phyloP scores from a whole-genome alignment of 2,888 invertebrate species.

The Mycalesis mineus region DNA sequence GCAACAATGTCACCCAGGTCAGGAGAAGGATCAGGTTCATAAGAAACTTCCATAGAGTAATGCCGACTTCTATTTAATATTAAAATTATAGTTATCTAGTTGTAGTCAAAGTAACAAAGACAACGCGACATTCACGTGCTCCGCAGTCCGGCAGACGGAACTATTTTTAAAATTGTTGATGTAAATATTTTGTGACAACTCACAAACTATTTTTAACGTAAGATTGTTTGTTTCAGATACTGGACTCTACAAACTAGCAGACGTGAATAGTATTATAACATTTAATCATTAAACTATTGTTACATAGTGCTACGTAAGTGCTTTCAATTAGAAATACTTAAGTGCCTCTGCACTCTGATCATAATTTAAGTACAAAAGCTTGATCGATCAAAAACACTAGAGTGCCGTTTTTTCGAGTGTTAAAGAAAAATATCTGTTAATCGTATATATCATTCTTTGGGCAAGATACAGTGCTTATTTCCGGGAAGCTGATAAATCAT shows the following conservation, averaged over 20 bases:
- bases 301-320: conserved; percentile 36
- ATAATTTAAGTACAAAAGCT: conserved; percentile 25
- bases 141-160: background rate
- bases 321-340: conserved; percentile 33
- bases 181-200: conserved; percentile 6
- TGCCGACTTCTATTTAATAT: no score
- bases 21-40: no score
- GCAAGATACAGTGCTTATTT: conserved; percentile 33
- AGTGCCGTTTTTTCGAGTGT: conserved; percentile 17
- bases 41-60: no score
- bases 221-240: conserved; percentile 29
- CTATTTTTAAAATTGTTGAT: background rate
- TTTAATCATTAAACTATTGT: conserved; percentile 14
- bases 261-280: background rate
- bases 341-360: conserved; percentile 44
- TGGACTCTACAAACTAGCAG: conserved; percentile 3
- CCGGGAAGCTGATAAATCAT: conserved; percentile 42
- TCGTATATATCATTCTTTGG: conserved; percentile 20
- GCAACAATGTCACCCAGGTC: no score
- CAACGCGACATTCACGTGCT: background rate
- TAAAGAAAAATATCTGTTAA: conserved; percentile 18
- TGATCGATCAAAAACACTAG: background rate
- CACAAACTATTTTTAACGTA: background rate
- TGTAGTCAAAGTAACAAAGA: background rate
- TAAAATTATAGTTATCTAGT: background rate